phyloP scores from a whole-genome alignment of 2,888 invertebrate genomes.

The Drosophila multiciliata region DNA sequence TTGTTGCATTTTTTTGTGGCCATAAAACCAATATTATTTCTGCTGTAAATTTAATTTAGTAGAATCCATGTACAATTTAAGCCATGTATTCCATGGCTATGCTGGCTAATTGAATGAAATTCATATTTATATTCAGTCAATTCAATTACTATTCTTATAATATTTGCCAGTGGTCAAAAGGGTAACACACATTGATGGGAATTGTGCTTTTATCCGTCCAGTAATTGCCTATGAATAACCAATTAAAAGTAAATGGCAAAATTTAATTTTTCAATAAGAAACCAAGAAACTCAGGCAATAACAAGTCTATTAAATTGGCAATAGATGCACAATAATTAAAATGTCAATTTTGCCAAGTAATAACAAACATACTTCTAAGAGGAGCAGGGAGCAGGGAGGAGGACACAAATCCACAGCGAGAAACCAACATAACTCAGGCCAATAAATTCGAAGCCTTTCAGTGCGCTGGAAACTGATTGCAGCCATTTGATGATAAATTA shows the following conservation, averaged over 20 bases:
- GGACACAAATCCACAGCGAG: slow-evolving; percentile 34
- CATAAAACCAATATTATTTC: slow-evolving; percentile 18
- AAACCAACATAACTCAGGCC: slow-evolving; percentile 64
- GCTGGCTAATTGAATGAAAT: slow-evolving; percentile 24
- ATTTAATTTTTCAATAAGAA: slow-evolving; percentile 54
- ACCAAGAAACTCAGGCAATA: background rate
- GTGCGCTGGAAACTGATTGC: slow-evolving; percentile 61
- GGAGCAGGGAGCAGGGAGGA: slow-evolving; percentile 4
- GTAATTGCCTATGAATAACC: slow-evolving; percentile 68
- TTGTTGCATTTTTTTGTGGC: slow-evolving; percentile 33
- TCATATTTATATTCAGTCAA: slow-evolving; percentile 32
- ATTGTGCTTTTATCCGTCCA: slow-evolving; percentile 20
- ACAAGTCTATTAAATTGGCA: background rate
- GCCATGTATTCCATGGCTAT: background rate
- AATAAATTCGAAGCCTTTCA: slow-evolving; percentile 72
- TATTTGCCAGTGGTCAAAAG: slow-evolving; percentile 16
- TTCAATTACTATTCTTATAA: slow-evolving; percentile 49
- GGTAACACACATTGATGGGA: slow-evolving; percentile 25
- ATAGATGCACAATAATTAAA: slow-evolving; percentile 45
- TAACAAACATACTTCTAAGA: slow-evolving; percentile 18
- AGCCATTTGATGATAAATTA: slow-evolving; percentile 78
- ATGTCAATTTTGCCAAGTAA: slow-evolving; percentile 33
- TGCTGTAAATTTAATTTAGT: slow-evolving; percentile 20
- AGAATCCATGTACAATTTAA: background rate
- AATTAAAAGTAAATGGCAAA: slow-evolving; percentile 60